Evolutionary conservation across 2,113 vertebrate species (phyloP), one percentile per base, ranked within the genome.

Genomic region (Azemiops feae): DNA sequence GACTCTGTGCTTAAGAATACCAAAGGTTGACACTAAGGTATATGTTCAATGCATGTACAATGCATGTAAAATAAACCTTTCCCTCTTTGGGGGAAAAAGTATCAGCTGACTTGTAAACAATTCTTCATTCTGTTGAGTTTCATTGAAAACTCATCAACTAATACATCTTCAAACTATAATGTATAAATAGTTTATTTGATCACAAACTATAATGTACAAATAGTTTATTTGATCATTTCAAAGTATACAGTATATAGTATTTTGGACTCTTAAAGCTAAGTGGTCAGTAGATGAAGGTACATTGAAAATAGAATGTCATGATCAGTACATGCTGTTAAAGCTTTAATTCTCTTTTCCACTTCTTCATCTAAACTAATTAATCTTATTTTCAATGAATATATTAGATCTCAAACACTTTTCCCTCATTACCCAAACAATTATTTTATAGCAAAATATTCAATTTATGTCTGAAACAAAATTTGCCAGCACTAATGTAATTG

Each of bases 261-360:
- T 0, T 1, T 60, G 85, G 4, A 30, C 88, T 25, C 43, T 55
- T 94, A 91, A 74, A 94, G 2, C 53, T 93, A n/a, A 60, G 94
- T 22, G 92, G 50, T 91, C 93, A 88, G 47, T 30, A 93, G 89
- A 93, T 93, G 94, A 94, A 60, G 45, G 16, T 53, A 8, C 30
- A 25, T 25, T 60, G 43, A 89, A 14, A 89, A 90, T 5, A 57
- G 34, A 22, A 93, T 92, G 5, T 20, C 74, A 27, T 89, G 74
- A 92, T 87, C 18, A 93, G 0, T 93, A 81, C 9, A 16, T 50
- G 89, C 22, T 20, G 30, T 23, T 43, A 54, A 2, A 55, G 14
- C 91, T 96, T 96, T 93, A 90, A 94, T 96, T 96, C 94, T 60
- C 57, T 52, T 39, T 87, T 55, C 1, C 4, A 10, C 45, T 91